Evolutionary conservation across 2,888 invertebrate genomes (phyloP).

Genomic region (Perdita meconis): DNA sequence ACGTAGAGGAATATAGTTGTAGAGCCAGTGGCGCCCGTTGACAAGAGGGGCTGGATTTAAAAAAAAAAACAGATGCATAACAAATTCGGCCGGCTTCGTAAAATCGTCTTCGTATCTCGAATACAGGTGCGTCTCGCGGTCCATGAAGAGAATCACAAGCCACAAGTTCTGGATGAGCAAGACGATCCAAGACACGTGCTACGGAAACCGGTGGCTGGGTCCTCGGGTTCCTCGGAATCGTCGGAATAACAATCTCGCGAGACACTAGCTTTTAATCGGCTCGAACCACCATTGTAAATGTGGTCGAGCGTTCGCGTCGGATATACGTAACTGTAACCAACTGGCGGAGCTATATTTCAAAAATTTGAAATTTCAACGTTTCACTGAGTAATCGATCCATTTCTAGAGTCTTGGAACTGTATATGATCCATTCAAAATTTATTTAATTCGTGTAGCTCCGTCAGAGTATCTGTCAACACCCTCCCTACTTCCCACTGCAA

Average conservation of each 20-base stretch:
- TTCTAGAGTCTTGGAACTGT: no score
- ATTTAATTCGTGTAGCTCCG: slow-evolving; percentile 54
- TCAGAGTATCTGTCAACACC: slow-evolving; percentile 15
- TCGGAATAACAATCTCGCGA: slow-evolving; percentile 52
- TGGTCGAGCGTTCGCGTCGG: slow-evolving; percentile 32
- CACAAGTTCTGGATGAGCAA: slow-evolving; percentile 66
- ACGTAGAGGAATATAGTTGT: slow-evolving; percentile 54
- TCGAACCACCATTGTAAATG: slow-evolving; percentile 52
- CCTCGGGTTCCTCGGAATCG: slow-evolving; percentile 59
- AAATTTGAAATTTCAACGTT: no score
- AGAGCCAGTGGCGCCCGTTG: slow-evolving; percentile 47
- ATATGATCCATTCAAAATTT: no score
- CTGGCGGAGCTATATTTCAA: slow-evolving; percentile 55
- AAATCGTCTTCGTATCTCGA: slow-evolving; percentile 74
- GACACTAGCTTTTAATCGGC: slow-evolving; percentile 49
- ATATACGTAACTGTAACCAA: slow-evolving; percentile 43
- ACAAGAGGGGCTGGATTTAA: slow-evolving; percentile 48
- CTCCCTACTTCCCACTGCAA: slow-evolving; percentile 21
- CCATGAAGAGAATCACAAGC: slow-evolving; percentile 70
- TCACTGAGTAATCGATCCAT: no score
- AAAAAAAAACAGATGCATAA: slow-evolving; percentile 43
- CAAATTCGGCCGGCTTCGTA: slow-evolving; percentile 64
- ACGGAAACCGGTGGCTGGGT: slow-evolving; percentile 62
- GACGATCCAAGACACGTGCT: slow-evolving; percentile 68
- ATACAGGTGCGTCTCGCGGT: slow-evolving; percentile 73